Base-by-base conservation (phyloP, 1,140 invertebrate species). In the Pteromalus puparum region DNA sequence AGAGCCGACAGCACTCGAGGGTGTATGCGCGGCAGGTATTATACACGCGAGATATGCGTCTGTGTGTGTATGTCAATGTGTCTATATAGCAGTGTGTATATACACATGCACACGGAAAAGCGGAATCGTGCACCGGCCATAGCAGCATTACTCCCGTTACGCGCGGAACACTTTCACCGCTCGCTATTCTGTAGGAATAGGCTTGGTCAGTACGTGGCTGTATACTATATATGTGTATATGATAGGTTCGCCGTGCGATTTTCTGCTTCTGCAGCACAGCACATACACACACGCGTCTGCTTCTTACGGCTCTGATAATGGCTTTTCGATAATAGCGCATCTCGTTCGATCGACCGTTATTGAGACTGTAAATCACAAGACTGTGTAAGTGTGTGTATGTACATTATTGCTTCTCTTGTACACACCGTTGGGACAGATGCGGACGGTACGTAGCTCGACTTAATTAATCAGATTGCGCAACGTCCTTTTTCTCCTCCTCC, bases 141-240 rank as follows among this genome's bases (percentile, higher is more conserved):
- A 85, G 90, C 91, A 89, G 90, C 90, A 91, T 92, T 91, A 91
- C 90, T 91, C 90, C 90, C 89, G 88, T 91, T 89, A 90, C 89
- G 90, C 90, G 88, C 87, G 65, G 88, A 91, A 91, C 89, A 91
- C 91, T 92, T 92, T 92, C 91, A 92, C 91, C 90, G 88, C 90
- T 42, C 38, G 38, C 89, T 91, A 90, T 90, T 34, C 30, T 34
- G 30, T 34, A 34, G 30, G 30, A 34, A 5, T 91, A 90, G 87
- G 88, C 89, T 89, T 87, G 87, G 87, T 90, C 88, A 80, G 86
- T 87, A 9, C 42, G 67, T 9, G 42, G 9, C 12, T 34, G 80
- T 15, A 15, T 38, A 53, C 38, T 75, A 10, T 42, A 28, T 72
- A 12, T 72, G 26, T 34, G 6, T 61, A 4, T 9, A 10, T 28